Evolutionary conservation across 2,797 vertebrate genomes (phyloP).

Genomic region (Notolepis coatsorum): DNA sequence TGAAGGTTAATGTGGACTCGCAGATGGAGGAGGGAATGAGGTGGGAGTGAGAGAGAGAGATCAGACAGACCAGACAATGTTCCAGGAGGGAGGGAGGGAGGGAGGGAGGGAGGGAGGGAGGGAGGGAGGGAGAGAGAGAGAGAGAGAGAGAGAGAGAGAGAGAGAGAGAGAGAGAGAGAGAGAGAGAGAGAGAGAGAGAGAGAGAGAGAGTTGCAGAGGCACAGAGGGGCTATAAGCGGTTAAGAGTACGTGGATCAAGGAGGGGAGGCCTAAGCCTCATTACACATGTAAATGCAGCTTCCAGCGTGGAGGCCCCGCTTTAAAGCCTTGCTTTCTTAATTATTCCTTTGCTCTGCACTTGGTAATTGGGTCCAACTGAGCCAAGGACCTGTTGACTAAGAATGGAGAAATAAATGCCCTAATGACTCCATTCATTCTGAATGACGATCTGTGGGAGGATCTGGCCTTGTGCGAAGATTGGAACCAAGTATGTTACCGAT

Average conservation of each 20-base stretch:
- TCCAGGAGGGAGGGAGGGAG: conserved; percentile 37
- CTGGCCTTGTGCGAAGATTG: conserved; percentile 24
- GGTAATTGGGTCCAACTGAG: conserved; percentile 71
- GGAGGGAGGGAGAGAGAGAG: background rate
- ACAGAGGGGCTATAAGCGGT: conserved; percentile 66
- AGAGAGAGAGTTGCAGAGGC: conserved; percentile 38
- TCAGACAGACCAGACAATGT: conserved; percentile 59
- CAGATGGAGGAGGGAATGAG: conserved; percentile 54
- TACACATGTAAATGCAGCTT: conserved; percentile 78
- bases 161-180: conserved; percentile 47
- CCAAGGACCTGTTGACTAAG: conserved; percentile 61
- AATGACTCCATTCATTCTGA: conserved; percentile 70
- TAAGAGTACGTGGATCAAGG: conserved; percentile 66
- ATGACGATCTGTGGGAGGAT: conserved; percentile 46
- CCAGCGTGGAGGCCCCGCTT: conserved; percentile 67
- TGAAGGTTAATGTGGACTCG: conserved; percentile 78
- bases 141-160: conserved; percentile 17
- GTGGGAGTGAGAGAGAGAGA: conserved; percentile 42
- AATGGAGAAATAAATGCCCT: conserved; percentile 64
- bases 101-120: conserved; percentile 10
- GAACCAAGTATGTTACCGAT: conserved; percentile 2
- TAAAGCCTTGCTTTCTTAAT: conserved; percentile 74
- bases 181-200: conserved; percentile 39
- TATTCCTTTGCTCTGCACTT: conserved; percentile 69
- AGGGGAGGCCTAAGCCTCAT: conserved; percentile 71